Percentiles rank a stretch among this genome's conserved stretches.
phyloP scores from a whole-genome alignment of 2,113 vertebrate species.

The Chitala chitala region DNA sequence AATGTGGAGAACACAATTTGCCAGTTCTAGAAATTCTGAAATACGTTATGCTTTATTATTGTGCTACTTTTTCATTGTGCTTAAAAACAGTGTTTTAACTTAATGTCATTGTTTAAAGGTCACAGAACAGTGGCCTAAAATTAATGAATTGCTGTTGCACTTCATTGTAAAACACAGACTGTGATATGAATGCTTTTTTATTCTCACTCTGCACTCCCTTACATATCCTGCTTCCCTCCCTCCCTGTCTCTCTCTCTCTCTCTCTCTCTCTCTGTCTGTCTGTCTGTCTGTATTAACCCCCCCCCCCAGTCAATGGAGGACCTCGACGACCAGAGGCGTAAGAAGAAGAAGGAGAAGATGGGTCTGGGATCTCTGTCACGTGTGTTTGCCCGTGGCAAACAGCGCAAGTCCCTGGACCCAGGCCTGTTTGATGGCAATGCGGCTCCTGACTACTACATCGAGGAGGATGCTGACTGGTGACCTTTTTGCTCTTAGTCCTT shows the following conservation, averaged over 20 bases:
- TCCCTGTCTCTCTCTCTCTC: background rate
- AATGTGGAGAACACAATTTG: too few relatives aligned
- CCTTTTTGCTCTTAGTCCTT: constrained; percentile 15
- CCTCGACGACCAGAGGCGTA: constrained; percentile 74
- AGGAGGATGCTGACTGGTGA: constrained; percentile 99
- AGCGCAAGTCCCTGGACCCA: constrained; percentile 91
- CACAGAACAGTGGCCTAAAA: too few relatives aligned
- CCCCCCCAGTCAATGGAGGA: constrained; percentile 76
- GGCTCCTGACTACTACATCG: constrained; percentile 94
- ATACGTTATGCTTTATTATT: too few relatives aligned
- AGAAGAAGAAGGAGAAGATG: constrained; percentile 76
- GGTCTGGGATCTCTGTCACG: constrained; percentile 91
- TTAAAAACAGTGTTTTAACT: too few relatives aligned
- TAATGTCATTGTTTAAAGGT: too few relatives aligned
- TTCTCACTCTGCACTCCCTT: too few relatives aligned
- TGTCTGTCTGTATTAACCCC: background rate
- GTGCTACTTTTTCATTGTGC: too few relatives aligned
- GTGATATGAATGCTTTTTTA: too few relatives aligned
- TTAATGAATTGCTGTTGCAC: too few relatives aligned
- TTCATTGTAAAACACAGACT: too few relatives aligned
- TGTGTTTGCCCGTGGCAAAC: constrained; percentile 92
- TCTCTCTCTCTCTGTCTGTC: background rate
- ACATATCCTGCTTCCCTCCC: background rate
- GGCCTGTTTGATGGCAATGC: constrained; percentile 93
- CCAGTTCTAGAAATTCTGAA: too few relatives aligned